phyloP scores from a whole-genome alignment of 2,888 invertebrate genomes.

The Ectobius pallidus region DNA sequence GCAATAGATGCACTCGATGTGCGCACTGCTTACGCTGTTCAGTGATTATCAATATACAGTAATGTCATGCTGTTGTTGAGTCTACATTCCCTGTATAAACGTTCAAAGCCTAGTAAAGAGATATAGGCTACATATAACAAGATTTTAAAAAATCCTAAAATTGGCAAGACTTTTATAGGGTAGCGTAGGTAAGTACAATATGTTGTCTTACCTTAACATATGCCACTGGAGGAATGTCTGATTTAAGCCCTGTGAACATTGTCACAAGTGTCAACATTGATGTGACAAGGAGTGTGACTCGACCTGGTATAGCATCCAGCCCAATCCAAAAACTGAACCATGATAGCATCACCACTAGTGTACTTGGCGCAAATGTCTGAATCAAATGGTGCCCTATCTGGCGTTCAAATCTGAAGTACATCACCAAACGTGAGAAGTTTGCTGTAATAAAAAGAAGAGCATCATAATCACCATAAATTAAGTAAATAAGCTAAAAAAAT shows the following conservation, averaged over 20 bases:
- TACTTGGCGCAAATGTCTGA: conserved; percentile 84
- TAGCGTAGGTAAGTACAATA: too few species aligned
- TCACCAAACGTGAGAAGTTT: conserved; percentile 78
- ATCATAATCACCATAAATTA: too few species aligned
- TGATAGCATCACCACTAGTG: conserved; percentile 80
- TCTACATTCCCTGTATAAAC: too few species aligned
- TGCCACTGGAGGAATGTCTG: conserved; percentile 84
- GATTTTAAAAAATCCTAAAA: too few species aligned
- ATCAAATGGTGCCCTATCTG: conserved; percentile 86
- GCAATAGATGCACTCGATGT: too few species aligned
- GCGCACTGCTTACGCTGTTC: too few species aligned
- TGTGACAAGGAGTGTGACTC: conserved; percentile 80
- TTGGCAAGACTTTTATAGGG: too few species aligned
- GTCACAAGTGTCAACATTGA: conserved; percentile 85
- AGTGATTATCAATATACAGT: too few species aligned
- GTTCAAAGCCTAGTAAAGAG: too few species aligned
- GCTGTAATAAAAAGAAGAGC: conserved; percentile 62
- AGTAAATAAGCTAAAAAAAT: too few species aligned
- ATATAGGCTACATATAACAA: too few species aligned
- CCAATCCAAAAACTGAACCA: conserved; percentile 91
- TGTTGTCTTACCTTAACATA: conserved; percentile 74
- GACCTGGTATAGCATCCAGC: conserved; percentile 81
- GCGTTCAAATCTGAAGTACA: conserved; percentile 80
- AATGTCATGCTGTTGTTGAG: too few species aligned
- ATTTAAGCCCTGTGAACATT: conserved; percentile 82